Base-by-base conservation (phyloP, 1,140 invertebrate genomes). In the Cephus cinctus region DNA sequence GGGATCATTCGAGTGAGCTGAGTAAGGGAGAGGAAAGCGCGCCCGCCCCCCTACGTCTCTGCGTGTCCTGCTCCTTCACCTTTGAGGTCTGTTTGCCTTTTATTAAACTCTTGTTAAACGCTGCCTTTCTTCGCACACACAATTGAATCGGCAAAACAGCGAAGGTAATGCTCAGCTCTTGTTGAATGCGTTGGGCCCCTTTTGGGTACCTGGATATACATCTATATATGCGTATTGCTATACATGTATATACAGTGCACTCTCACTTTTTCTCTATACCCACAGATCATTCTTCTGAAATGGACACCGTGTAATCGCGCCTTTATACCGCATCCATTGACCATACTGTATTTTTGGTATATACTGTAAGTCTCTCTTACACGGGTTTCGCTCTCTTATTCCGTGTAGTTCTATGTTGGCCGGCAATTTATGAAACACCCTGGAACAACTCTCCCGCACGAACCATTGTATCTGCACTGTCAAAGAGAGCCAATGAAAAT, bases 21-120 rank as follows among this genome's bases (percentile, higher is more conserved):
- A 54, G 48, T 42, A 23, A 45, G 49, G 38, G 35, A 52, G 44
- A 61, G 47, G 42, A 47, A 52, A 53, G 39, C 50, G 48, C 41
- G 55, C 42, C 52, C 53, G 54, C 40, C 45, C n/a, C n/a, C n/a
- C n/a, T n/a, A n/a, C n/a, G n/a, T n/a, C n/a, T n/a, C n/a, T n/a
- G n/a, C n/a, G n/a, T n/a, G n/a, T n/a, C n/a, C n/a, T n/a, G n/a
- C n/a, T n/a, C n/a, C n/a, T n/a, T n/a, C n/a, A n/a, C 34, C 15
- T 36, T 14, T 4, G 50, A 43, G 42, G 40, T 48, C 61, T 71
- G 71, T 71, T 76, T 73, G 73, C 71, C 73, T 76, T 75, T 76
- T 76, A 76, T 76, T 76, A 76, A 73, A 73, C 69, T 73, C 71
- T 75, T 73, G 72, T 76, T 76, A 76, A 71, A 73, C 52, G 63